Percentiles rank a stretch among this genome's conserved stretches.
phyloP scores from a whole-genome alignment of 2,888 invertebrate species.

The Polydrusus cervinus region DNA sequence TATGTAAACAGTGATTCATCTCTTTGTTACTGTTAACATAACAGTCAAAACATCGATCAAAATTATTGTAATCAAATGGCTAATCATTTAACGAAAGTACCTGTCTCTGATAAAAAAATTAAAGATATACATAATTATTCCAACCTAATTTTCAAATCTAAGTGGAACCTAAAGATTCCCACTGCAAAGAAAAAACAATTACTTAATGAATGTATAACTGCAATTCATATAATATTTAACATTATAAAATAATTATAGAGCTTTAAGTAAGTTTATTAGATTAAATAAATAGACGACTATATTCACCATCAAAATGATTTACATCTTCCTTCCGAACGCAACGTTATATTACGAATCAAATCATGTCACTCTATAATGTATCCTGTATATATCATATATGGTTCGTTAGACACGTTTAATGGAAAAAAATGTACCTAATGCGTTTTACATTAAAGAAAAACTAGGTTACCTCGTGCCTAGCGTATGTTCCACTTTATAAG shows the following conservation, averaged over 20 bases:
- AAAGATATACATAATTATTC: no score
- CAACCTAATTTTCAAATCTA: no score
- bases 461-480: slow-evolving; percentile 19
- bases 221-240: no score
- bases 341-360: background rate
- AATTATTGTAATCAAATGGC: no score
- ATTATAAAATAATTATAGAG: background rate
- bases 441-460: slow-evolving; percentile 25
- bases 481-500: background rate
- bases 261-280: background rate
- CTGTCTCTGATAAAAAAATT: no score
- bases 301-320: background rate
- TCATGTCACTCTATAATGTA: background rate
- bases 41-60: no score
- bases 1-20: no score
- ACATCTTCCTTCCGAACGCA: background rate
- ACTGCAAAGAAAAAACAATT: no score
- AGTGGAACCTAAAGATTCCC: no score
- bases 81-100: no score
- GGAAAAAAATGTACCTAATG: slow-evolving; percentile 30
- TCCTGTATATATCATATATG: slow-evolving; percentile 24
- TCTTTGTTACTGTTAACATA: no score
- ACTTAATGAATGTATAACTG: no score
- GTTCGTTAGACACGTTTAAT: slow-evolving; percentile 24
- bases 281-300: background rate